Conservation (phyloP, 2,113 vertebrate species). For the Podocnemis expansa region DNA sequence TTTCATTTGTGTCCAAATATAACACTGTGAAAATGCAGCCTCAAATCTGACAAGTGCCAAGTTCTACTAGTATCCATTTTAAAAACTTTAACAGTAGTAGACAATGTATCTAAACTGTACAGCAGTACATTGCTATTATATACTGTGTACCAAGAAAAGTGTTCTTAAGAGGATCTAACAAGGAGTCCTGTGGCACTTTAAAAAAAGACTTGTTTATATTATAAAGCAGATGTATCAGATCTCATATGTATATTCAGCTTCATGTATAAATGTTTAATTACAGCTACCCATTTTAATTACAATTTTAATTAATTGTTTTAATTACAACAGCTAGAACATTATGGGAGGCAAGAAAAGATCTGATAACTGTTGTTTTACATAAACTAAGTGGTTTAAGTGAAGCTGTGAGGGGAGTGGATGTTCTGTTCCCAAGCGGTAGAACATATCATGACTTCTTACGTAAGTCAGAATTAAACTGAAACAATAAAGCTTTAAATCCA, state of each 20-base stretch:
- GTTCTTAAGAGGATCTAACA: too few relatives aligned
- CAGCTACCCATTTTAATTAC: too few relatives aligned
- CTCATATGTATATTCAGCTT: neutral
- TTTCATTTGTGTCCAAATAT: too few relatives aligned
- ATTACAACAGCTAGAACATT: neutral
- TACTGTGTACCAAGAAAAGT: neutral
- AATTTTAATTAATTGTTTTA: too few relatives aligned
- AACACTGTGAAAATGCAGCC: too few relatives aligned
- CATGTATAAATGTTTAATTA: neutral
- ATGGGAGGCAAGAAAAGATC: conserved; percentile 21
- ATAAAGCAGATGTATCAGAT: neutral
- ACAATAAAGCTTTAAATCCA: neutral
- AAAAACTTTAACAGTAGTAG: neutral
- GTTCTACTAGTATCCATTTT: too few relatives aligned
- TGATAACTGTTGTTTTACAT: neutral
- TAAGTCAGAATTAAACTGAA: neutral
- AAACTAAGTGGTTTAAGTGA: conserved; percentile 13
- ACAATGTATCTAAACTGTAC: neutral
- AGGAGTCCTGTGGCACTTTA: too few relatives aligned
- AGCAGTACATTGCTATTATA: neutral
- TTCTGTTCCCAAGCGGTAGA: conserved; percentile 18
- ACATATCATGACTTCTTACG: neutral
- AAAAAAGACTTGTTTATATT: too few relatives aligned
- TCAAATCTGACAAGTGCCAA: too few relatives aligned
- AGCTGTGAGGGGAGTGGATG: conserved; percentile 14